Conservation (phyloP, 1,140 invertebrate species). For the Drosophila orena region DNA sequence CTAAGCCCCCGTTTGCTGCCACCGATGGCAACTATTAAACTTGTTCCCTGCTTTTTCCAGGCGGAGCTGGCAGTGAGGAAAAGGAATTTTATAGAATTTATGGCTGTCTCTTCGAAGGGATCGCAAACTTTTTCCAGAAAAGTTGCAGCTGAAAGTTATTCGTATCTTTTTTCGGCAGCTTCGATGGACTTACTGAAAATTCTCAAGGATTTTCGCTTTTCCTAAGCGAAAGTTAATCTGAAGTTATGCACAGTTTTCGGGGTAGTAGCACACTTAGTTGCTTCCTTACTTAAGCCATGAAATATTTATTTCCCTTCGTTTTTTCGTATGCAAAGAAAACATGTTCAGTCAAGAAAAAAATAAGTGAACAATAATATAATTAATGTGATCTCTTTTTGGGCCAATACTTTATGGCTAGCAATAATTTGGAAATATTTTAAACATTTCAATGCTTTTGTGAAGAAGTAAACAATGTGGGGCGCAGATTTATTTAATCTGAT, state of each 20-base stretch:
- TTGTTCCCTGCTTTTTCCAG: constrained; percentile 69
- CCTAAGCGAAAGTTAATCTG: constrained; percentile 25
- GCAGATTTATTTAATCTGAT: constrained; percentile 1
- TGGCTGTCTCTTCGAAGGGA: constrained; percentile 70
- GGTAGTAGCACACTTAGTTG: background rate
- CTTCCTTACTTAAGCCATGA: no score
- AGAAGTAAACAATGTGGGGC: background rate
- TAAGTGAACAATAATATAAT: no score
- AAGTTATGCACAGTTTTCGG: background rate
- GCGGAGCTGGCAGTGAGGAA: background rate
- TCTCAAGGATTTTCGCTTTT: constrained; percentile 20
- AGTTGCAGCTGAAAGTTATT: constrained; percentile 39
- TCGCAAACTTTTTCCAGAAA: constrained; percentile 53
- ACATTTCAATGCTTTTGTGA: background rate
- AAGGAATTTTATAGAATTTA: constrained; percentile 77
- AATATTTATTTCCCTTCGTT: background rate
- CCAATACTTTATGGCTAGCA: background rate
- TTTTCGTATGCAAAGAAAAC: background rate
- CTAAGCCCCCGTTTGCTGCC: constrained; percentile 24
- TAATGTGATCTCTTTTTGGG: no score
- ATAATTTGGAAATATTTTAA: background rate
- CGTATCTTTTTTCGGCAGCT: constrained; percentile 44
- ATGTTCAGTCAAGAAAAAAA: background rate
- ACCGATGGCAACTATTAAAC: constrained; percentile 72
- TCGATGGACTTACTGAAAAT: background rate